Base-by-base conservation (phyloP, 2,888 invertebrate genomes). In the Drosophila nr. medialis region DNA sequence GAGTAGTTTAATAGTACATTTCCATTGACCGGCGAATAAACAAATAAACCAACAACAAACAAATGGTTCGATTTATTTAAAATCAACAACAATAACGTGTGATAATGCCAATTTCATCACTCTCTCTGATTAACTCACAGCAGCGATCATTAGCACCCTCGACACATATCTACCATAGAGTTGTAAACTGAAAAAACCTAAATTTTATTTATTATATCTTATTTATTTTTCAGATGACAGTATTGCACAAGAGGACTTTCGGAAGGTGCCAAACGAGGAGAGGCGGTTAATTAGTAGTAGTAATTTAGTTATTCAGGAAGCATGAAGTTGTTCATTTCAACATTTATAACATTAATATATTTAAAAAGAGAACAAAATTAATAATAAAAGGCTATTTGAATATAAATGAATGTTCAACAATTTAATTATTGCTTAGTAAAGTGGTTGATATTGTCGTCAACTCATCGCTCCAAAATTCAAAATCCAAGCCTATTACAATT, bases 161-260 rank as follows among this genome's bases (percentile, higher is more conserved):
- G 10, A 4, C 40, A 4, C n/a, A 42, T 11, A 5, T 21, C 11
- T 42, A 11, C 11, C 0, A 11, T 42, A 21, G 5, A 21, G 11
- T n/a, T n/a, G n/a, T n/a, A n/a, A n/a, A n/a, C n/a, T n/a, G n/a
- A n/a, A n/a, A n/a, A n/a, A n/a, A 40, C 4, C 40, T 1, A n/a
- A 4, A 2, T 69, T n/a, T 80, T 78, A 2, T 69, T n/a, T 80
- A n/a, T 3, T 2, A 29, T 50, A 1, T 13, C 10, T 30, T 10
- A 58, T 49, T 50, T 64, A 1, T 69, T n/a, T 81, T 80, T 18
- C 64, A 83, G 90, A 72, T 70, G 80, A 89, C 48, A 64, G 77
- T 29, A 81, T 72, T 59, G 66, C 65, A 34, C 80, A 80, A 49
- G 88, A 88, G 72, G 70, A 77, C 36, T 77, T 80, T 61, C 76